Evolutionary conservation across 2,888 invertebrate genomes (phyloP), one percentile per base, ranked within the genome.

Genomic region (Cylloceria caligata): DNA sequence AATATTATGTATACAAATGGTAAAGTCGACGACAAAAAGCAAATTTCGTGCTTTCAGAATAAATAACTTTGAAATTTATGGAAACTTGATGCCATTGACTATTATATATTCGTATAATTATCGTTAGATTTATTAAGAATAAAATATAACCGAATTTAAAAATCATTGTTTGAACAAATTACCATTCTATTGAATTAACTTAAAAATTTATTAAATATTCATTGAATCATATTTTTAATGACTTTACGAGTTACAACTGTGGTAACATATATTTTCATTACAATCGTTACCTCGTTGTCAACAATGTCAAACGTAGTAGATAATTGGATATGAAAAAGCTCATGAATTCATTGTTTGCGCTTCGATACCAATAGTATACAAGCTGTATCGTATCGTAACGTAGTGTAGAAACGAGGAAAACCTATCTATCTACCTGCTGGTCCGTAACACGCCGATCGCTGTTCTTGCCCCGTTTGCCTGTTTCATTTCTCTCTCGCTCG

Each of bases 391-490:
- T 60, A 72, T 36, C 24, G 21, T 21, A 42, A 16, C 11, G 57
- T 45, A 42, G 45, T 39, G 57, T 47, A 60, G 62, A 72, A 47
- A 47, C 72, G 11, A 34, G 34, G 16, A 60, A 60, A 60, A 72
- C 45, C 71, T 36, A 64, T 64, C 64, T 64, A 64, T 64, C 64
- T 80, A 69, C 69, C 75, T 76, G 80, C 71, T 60, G 19, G 55
- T 62, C 69, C 49, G 81, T 55, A 30, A 60, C 81, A 49, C 49
- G 42, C 80, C 55, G 67, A 65, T 45, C 42, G 68, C 57, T 45
- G 71, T 71, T 71, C 71, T 27, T 42, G 27, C 42, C 27, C 60
- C 21, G 11, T 27, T n/a, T 30, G 49, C 21, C 30, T 52, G 39
- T 34, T 39, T 16, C 4, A 60, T 45, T 39, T 47, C 47, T 62